Evolutionary conservation across 2,797 vertebrate species (phyloP), one percentile per base, ranked within the genome.

Genomic region (Chromobotia macracanthus): DNA sequence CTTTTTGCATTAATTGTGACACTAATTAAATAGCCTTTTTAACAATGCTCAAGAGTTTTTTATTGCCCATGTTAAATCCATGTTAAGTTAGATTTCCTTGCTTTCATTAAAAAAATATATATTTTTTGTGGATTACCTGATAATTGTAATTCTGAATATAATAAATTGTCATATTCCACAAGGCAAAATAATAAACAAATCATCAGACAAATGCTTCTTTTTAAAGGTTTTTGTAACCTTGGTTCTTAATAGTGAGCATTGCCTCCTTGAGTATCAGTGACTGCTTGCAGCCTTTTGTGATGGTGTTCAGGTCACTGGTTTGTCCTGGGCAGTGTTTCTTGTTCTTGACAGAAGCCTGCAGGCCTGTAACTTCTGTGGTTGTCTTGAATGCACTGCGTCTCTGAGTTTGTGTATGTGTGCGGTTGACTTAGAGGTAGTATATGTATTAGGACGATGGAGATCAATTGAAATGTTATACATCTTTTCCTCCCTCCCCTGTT

Each of bases 391-490:
- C 53, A 56, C 56, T 23, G 21, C 12, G 5, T 1, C 56, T 58
- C 23, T 58, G 23, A 23, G 15, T 63, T 31, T 70, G 46, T 69
- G 15, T 70, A 46, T 70, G n/a, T 70, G 48, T 73, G 58, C 58
- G 1, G 21, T 13, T 80, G 31, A 5, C 28, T 41, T 51, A 16
- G 23, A 67, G 21, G 50, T 58, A 31, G 50, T 68, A 48, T 76
- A 67, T 31, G 6, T 56, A 66, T 5, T 66, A 46, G 51, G 75
- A 70, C 13, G 65, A 50, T 61, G 75, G 7, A 46, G 69, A 61
- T 77, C 66, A 50, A 70, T 77, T 15, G 13, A 77, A 61, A n/a
- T 70, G 65, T 77, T 58, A 80, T 67, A 67, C 71, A 72, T 58
- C 53, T n/a, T 74, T 80, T 72, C 44, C 68, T 41, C 53, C 60